phyloP scores from a whole-genome alignment of 2,797 vertebrate genomes.

The Garrulus glandarius region DNA sequence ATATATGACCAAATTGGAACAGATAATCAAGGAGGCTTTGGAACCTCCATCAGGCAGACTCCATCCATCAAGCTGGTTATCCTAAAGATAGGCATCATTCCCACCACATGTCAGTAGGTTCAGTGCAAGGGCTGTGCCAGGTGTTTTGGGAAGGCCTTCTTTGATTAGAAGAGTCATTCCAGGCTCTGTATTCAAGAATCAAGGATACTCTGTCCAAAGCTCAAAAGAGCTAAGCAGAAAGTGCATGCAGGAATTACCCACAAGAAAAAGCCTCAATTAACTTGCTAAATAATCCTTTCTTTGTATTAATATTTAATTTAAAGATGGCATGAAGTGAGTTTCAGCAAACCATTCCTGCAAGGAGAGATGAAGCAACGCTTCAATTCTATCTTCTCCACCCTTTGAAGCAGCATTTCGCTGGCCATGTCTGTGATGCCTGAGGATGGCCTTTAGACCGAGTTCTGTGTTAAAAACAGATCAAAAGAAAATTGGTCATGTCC shows the following conservation, averaged over 20 bases:
- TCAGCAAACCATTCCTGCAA: neutral
- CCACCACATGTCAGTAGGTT: neutral
- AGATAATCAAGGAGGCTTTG: neutral
- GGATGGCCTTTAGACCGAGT: conserved; percentile 8
- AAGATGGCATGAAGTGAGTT: neutral
- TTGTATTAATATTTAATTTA: conserved; percentile 8
- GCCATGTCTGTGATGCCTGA: neutral
- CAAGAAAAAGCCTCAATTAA: neutral
- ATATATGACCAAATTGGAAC: neutral
- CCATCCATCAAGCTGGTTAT: neutral
- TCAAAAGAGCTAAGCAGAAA: neutral
- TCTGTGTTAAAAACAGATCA: conserved; percentile 11
- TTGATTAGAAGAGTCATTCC: neutral
- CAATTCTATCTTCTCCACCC: conserved; percentile 20
- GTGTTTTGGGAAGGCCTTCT: neutral
- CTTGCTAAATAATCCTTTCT: neutral
- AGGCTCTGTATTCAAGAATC: neutral
- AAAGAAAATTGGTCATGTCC: conserved; percentile 8
- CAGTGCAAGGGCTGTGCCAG: neutral
- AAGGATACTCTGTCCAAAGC: neutral
- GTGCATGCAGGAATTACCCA: neutral
- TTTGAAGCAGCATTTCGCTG: conserved; percentile 5
- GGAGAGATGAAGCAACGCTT: neutral
- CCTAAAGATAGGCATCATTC: neutral
- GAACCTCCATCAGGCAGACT: neutral